Evolutionary conservation across 2,797 vertebrate genomes (phyloP), one percentile per base, ranked within the genome.

Genomic region (Typhlichthys eigenmanni): DNA sequence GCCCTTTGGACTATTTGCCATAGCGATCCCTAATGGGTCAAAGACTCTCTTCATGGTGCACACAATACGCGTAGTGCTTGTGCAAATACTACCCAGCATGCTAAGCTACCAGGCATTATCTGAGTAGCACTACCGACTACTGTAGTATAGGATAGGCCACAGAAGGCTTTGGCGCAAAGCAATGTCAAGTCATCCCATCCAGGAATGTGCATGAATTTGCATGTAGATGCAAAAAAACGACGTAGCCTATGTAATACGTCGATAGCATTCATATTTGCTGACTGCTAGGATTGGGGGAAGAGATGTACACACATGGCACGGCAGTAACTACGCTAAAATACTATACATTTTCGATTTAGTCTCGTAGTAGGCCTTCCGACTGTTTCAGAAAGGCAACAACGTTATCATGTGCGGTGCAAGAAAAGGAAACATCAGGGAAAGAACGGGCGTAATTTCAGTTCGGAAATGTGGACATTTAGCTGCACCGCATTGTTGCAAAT

Each of bases 171-270:
- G 74, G 75, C 82, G 73, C 66, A 72, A 74, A 78, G 72, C 75
- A 68, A 71, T 73, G 76, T 78, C 81, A 83, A 81, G 77, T 85
- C 86, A 77, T 85, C 10, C 77, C 74, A 76, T 72, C 65, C 65
- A 75, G 57, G 57, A 83, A 66, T 52, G 58, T 12, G 34, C 34
- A 69, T 63, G 64, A 66, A 85, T 83, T 64, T 75, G 76, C 76
- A 84, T 85, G 80, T 75, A 76, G 71, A 81, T 75, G 72, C 70
- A 59, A 51, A 69, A 32, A 56, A 72, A 66, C 66, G 53, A 59
- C 62, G 61, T 48, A 59, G 54, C 24, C 24, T 29, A 29, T 29
- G 24, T 4, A 29, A 29, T 4, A 13, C 68, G 47, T 53, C 64
- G 60, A 68, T 70, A 64, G 19, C 64, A 55, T 48, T 50, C 75